Evolutionary conservation across 1,140 invertebrate species (phyloP).

Genomic region (Pollicipes pollicipes): DNA sequence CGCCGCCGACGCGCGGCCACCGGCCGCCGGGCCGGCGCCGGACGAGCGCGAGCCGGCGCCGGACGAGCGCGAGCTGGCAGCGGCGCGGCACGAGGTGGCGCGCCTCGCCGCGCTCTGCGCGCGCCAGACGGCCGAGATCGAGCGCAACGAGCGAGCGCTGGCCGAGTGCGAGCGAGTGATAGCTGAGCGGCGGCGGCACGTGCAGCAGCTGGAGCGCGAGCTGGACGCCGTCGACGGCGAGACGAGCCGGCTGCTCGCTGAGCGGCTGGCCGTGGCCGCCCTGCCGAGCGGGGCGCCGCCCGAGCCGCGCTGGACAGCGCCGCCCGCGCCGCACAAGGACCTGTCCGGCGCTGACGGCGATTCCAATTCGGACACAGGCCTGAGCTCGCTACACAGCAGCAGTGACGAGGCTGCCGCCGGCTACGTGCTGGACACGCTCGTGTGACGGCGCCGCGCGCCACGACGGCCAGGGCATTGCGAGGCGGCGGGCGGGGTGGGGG

Average conservation of each 20-base stretch:
- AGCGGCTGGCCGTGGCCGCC: slow-evolving; percentile 47
- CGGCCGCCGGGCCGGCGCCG: slow-evolving; percentile 11
- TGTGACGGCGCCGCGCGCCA: slow-evolving; percentile 24
- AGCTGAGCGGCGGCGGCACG: slow-evolving; percentile 37
- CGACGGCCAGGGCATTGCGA: background rate
- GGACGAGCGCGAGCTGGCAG: slow-evolving; percentile 14
- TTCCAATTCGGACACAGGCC: slow-evolving; percentile 36
- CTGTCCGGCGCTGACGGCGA: slow-evolving; percentile 19
- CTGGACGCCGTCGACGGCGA: slow-evolving; percentile 41
- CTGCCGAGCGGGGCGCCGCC: slow-evolving; percentile 30
- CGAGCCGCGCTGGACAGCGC: slow-evolving; percentile 3
- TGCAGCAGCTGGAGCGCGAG: slow-evolving; percentile 43
- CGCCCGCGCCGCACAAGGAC: background rate
- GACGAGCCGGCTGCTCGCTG: slow-evolving; percentile 35
- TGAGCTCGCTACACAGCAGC: slow-evolving; percentile 36
- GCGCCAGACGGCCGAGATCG: slow-evolving; percentile 40
- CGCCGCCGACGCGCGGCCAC: slow-evolving; percentile 13
- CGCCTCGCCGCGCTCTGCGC: slow-evolving; percentile 26
- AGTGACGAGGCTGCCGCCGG: slow-evolving; percentile 26
- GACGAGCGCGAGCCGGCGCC: slow-evolving; percentile 12
- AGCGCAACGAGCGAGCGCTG: slow-evolving; percentile 40
- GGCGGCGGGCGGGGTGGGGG: no score
- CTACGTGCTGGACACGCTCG: slow-evolving; percentile 32
- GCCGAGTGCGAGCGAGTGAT: slow-evolving; percentile 41
- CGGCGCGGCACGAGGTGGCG: slow-evolving; percentile 22